Conservation (phyloP, 1,140 invertebrate species). For the Trichoplusia ni region DNA sequence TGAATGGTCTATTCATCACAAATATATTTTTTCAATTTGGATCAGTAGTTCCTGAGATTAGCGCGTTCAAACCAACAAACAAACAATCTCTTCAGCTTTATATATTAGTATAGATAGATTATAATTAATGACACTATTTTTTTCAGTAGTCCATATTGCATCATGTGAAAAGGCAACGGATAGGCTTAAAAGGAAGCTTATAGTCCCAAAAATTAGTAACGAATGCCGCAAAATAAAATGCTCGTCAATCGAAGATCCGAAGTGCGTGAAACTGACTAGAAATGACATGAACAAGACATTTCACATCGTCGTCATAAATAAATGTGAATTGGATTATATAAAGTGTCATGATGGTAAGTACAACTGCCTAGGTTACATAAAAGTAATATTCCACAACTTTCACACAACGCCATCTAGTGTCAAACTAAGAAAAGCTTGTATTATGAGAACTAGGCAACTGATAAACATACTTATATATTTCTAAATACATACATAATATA, state of each 20-base stretch:
- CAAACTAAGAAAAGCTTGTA: not conserved
- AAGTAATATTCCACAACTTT: too few relatives aligned
- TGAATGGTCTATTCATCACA: too few relatives aligned
- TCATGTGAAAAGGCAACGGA: not conserved
- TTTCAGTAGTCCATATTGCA: conserved; percentile 10
- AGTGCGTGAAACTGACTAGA: conserved; percentile 41
- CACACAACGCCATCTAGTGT: not conserved
- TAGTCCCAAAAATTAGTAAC: not conserved
- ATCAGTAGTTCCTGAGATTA: too few relatives aligned
- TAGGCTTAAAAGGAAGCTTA: not conserved
- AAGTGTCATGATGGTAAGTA: conserved; percentile 49
- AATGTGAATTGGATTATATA: conserved; percentile 49
- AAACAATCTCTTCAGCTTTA: too few relatives aligned
- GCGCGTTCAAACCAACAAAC: too few relatives aligned
- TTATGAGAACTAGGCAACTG: too few relatives aligned
- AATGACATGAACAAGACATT: conserved; percentile 20
- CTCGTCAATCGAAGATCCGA: conserved; percentile 29
- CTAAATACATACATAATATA: too few relatives aligned
- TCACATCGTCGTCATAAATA: conserved; percentile 40
- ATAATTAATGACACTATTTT: not conserved
- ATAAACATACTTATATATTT: too few relatives aligned
- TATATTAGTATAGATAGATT: not conserved
- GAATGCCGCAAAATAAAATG: conserved; percentile 47
- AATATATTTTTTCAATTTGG: too few relatives aligned
- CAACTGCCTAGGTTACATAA: too few relatives aligned